Evolutionary conservation across 2,113 vertebrate genomes (phyloP).

Genomic region (Hirundichthys speculiger): DNA sequence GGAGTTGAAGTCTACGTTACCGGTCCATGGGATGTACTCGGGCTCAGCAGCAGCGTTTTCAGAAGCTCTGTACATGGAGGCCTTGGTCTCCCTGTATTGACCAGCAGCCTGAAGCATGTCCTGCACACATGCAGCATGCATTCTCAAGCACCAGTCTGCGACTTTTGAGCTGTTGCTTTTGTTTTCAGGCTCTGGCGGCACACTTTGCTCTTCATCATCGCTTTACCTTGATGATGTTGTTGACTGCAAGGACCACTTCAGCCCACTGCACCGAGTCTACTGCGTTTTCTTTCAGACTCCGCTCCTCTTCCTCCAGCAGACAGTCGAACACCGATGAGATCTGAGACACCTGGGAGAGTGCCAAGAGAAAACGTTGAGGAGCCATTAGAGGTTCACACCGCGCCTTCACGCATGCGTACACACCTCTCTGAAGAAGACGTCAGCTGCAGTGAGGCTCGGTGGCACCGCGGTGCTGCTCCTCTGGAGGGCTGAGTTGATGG

Average conservation of each 20-base stretch:
- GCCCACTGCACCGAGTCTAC: conserved; percentile 88
- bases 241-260: conserved; percentile 86
- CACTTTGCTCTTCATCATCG: fast-evolving
- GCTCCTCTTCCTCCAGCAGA: conserved; percentile 91
- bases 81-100: conserved; percentile 89
- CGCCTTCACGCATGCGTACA: background rate
- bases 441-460: conserved; percentile 88
- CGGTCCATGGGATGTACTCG: conserved; percentile 95
- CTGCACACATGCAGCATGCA: conserved; percentile 65
- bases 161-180: too few relatives aligned
- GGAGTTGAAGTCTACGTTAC: conserved; percentile 62
- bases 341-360: conserved; percentile 87
- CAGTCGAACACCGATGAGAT: conserved; percentile 91
- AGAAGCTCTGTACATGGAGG: conserved; percentile 84
- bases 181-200: too few relatives aligned
- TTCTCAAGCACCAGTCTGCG: too few relatives aligned
- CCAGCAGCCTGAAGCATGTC: conserved; percentile 92
- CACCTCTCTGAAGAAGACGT: conserved; percentile 97
- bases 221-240: conserved; percentile 90
- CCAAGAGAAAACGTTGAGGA: background rate
- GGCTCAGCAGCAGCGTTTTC: conserved; percentile 83
- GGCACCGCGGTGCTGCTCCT: conserved; percentile 80
- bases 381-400: fast-evolving
- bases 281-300: conserved; percentile 82
- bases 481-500: conserved; percentile 82